These are phyloP conservation scores for Acromyrmex echinatior DNA, from an alignment of 1,140 invertebrate genomes.

Conservation along the genomic window DNA sequence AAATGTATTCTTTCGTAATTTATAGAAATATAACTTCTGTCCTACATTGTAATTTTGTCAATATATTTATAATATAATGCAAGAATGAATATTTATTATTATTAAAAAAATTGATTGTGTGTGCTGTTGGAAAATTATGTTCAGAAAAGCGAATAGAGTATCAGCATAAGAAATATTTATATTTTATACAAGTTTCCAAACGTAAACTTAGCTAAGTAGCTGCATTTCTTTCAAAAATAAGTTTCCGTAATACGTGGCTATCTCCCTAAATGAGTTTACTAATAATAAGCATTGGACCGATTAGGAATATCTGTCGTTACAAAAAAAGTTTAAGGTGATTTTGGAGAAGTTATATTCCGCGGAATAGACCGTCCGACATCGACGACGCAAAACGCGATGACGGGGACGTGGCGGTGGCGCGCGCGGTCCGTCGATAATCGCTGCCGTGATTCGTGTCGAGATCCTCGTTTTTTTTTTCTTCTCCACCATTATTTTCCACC, in stretches of 20 bases:
- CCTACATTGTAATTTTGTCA: background rate
- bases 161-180: background rate
- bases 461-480: background rate
- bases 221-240: background rate
- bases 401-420: background rate
- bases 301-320: background rate
- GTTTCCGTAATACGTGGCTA: too few relatives aligned
- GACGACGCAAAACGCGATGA: background rate
- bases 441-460: background rate
- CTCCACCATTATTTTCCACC: constrained; percentile 5
- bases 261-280: background rate
- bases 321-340: background rate
- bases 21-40: background rate
- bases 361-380: background rate
- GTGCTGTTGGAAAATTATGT: background rate
- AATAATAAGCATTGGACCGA: background rate
- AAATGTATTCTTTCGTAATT: constrained; percentile 1
- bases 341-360: background rate
- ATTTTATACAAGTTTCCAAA: background rate
- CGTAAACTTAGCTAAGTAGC: background rate
- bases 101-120: constrained; percentile 14
- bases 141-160: background rate
- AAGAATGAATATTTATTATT: background rate
- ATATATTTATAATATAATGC: background rate
- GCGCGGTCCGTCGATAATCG: constrained; percentile 1